Conservation (phyloP, 2,888 invertebrate genomes). For the Prosopocoilus inquinatus region DNA sequence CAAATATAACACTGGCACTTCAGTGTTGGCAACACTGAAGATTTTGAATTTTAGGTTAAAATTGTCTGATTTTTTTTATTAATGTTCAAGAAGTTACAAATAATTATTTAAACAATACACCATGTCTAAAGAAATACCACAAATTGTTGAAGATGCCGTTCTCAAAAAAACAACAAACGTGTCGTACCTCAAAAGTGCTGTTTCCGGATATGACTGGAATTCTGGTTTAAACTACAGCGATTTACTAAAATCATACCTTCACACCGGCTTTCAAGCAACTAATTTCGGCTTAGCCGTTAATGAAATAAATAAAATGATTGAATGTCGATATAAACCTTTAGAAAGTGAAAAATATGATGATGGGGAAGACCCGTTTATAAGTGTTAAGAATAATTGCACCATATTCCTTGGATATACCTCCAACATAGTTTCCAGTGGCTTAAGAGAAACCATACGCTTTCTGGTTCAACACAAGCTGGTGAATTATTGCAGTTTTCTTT, state of each 20-base stretch:
- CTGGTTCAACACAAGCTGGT: constrained; percentile 80
- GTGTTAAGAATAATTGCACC: constrained; percentile 78
- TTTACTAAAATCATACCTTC: constrained; percentile 74
- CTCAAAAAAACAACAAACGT: constrained; percentile 40
- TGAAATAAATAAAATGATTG: constrained; percentile 91
- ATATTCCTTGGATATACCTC: constrained; percentile 97
- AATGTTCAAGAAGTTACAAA: not conserved
- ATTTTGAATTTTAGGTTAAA: too few species aligned
- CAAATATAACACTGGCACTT: too few species aligned
- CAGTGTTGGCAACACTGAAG: too few species aligned
- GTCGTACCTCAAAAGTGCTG: constrained; percentile 49
- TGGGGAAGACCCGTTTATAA: constrained; percentile 79
- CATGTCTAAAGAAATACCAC: constrained; percentile 28
- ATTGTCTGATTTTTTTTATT: too few species aligned
- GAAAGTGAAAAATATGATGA: constrained; percentile 64
- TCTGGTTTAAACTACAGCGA: constrained; percentile 81
- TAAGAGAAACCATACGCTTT: constrained; percentile 88
- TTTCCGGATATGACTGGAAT: constrained; percentile 92
- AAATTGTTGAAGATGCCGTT: constrained; percentile 34
- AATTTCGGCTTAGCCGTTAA: constrained; percentile 87
- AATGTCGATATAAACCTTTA: constrained; percentile 68
- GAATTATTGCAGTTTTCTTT: not conserved
- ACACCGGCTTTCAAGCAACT: constrained; percentile 96
- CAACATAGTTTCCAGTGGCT: constrained; percentile 93
- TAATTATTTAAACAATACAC: constrained; percentile 18